Base-by-base conservation (phyloP, 2,888 invertebrate species). In the Mechanitis mazaeus region DNA sequence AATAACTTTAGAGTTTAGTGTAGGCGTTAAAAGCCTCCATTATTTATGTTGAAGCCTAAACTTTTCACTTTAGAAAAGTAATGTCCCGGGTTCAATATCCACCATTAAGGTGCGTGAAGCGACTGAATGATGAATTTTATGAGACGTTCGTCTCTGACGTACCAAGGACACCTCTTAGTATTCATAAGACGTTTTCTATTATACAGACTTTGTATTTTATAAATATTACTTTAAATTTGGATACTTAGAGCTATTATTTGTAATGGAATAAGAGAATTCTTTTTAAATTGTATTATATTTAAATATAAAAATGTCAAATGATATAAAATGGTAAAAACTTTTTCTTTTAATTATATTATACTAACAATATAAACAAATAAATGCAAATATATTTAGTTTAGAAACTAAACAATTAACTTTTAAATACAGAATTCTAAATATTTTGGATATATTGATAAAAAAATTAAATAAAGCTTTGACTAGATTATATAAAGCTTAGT, bases 111-210 rank as follows among this genome's bases (percentile, higher is more conserved):
- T 66, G 68, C 64, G 65, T 70, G 69, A 65, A 68, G 61, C 65
- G 64, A 67, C 68, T 68, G 64, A 65, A 69, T 70, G 69, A 67
- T 68, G 64, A 66, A 68, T 68, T 64, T 65, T 56, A 63, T 67
- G 60, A 65, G 63, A 65, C 58, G 63, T 65, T 60, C 63, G 50
- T 46, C 45, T 54, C 55, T 53, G 60, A 61, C 64, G 56, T 57
- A 59, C 57, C 65, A 64, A 58, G 64, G 61, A 45, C 55, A 46
- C 35, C 54, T 46, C 61, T 63, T 67, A 58, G 59, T 61, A 69
- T 71, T 69, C 64, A 64, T 58, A 62, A 62, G 64, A 56, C 60
- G 65, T 53, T 56, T 62, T 56, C 58, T 61, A 59, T 64, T 60
- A 65, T 67, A 67, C 63, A 50, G 55, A 59, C 7, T 61, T 66